phyloP scores from a whole-genome alignment of 2,113 vertebrate genomes.

The Rhinoptilus africanus region DNA sequence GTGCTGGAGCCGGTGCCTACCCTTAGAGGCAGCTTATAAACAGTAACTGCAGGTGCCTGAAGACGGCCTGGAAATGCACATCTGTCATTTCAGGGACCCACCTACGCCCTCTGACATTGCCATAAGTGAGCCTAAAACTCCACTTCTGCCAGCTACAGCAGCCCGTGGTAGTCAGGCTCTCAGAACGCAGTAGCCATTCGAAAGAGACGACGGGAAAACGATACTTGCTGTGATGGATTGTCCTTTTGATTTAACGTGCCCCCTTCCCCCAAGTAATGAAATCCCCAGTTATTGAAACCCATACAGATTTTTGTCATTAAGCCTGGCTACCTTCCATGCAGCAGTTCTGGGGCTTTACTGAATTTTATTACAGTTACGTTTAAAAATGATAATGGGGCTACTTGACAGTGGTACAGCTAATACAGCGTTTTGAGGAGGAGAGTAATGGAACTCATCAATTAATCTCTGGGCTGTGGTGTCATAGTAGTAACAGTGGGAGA shows the following conservation, averaged over 20 bases:
- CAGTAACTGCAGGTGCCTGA: background rate
- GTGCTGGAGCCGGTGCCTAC: background rate
- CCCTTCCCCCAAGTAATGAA: background rate
- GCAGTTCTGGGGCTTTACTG: background rate
- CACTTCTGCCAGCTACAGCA: background rate
- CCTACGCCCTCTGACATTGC: fast-evolving
- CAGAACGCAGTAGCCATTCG: background rate
- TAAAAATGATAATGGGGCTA: background rate
- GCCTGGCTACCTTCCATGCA: background rate
- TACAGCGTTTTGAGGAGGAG: background rate
- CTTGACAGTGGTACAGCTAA: background rate
- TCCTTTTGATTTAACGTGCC: background rate
- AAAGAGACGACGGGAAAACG: background rate
- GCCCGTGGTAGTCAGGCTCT: background rate
- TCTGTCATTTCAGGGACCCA: background rate
- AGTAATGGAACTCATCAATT: background rate
- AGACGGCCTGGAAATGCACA: background rate
- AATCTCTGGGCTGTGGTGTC: background rate
- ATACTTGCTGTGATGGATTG: background rate
- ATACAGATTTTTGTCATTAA: background rate
- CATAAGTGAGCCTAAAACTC: background rate
- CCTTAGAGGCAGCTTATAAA: background rate
- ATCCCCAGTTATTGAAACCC: background rate
- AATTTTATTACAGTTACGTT: background rate
- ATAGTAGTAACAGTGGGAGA: background rate